A percentile compares a stretch with the other conserved stretches of the same genome.
phyloP scores from a whole-genome alignment of 2,113 vertebrate genomes.

The Rynchops niger region DNA sequence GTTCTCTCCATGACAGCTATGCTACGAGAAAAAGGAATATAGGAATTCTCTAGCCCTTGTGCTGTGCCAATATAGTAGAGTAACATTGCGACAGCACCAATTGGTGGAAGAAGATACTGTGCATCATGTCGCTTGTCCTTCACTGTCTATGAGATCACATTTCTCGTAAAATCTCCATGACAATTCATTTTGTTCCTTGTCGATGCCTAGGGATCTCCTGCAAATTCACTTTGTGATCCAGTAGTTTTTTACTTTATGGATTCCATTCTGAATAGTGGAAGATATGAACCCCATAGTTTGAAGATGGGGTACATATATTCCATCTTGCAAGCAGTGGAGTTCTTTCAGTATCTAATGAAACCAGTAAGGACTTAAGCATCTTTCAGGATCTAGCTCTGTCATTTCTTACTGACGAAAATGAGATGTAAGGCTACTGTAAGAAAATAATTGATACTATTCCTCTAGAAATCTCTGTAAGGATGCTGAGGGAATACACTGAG shows the following conservation, averaged over 20 bases:
- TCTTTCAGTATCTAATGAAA: not conserved
- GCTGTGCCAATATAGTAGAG: not conserved
- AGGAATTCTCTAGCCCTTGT: not conserved
- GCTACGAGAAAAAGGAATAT: not conserved
- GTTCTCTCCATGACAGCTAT: not conserved
- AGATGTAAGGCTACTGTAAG: not conserved
- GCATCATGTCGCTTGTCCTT: not conserved
- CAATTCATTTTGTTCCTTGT: not conserved
- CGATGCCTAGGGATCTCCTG: not conserved
- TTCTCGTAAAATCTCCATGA: not conserved
- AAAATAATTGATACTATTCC: not conserved
- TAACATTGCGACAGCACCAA: not conserved
- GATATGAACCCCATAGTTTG: not conserved
- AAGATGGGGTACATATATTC: not conserved
- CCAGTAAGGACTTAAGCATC: not conserved
- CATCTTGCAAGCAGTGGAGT: not conserved
- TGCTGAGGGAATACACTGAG: not conserved
- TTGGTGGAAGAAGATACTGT: not conserved
- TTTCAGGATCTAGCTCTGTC: not conserved
- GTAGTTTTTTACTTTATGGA: not conserved
- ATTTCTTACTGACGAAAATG: not conserved
- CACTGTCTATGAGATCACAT: not conserved
- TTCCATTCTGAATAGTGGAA: not conserved
- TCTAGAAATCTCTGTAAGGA: not conserved
- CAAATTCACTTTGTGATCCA: not conserved